A percentile compares a stretch with the other conserved stretches of the same genome.
Evolutionary conservation across 2,888 invertebrate genomes (phyloP).

Genomic region (Xiphydria camelus): DNA sequence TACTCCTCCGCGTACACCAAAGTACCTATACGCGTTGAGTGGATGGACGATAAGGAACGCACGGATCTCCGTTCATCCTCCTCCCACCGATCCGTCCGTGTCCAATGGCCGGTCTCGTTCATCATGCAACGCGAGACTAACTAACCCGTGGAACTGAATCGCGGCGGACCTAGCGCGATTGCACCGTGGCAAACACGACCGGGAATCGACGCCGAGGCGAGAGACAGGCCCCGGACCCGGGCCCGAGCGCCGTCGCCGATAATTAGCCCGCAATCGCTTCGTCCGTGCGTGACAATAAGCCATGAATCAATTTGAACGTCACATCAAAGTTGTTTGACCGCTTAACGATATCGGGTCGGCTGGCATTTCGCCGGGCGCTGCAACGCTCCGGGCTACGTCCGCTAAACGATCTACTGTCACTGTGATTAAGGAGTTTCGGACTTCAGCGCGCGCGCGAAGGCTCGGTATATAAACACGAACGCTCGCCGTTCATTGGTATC

Average conservation of each 20-base stretch:
- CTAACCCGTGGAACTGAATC: background rate
- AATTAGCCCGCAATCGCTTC: conserved; percentile 25
- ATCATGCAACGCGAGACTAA: conserved; percentile 2
- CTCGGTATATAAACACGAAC: conserved; percentile 20
- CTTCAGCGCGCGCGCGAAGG: no score
- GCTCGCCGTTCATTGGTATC: conserved; percentile 11
- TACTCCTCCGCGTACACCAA: no score
- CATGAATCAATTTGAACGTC: conserved; percentile 40
- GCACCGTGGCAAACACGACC: no score
- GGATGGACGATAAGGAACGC: no score
- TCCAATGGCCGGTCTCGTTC: conserved; percentile 16
- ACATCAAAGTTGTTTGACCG: conserved; percentile 41
- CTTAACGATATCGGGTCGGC: conserved; percentile 15
- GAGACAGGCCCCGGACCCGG: no score
- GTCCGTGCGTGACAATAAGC: conserved; percentile 38
- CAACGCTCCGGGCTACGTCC: conserved; percentile 14
- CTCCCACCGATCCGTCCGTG: conserved; percentile 20
- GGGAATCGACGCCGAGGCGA: no score
- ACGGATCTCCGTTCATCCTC: no score
- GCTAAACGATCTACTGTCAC: conserved; percentile 24
- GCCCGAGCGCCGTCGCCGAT: conserved; percentile 24
- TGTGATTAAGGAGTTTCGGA: conserved; percentile 24
- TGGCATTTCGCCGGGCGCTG: background rate
- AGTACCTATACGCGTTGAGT: no score
- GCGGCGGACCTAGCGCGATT: no score